Evolutionary conservation across 2,888 invertebrate genomes (phyloP), one percentile per base, ranked within the genome.

Genomic region (Troilus luridus): DNA sequence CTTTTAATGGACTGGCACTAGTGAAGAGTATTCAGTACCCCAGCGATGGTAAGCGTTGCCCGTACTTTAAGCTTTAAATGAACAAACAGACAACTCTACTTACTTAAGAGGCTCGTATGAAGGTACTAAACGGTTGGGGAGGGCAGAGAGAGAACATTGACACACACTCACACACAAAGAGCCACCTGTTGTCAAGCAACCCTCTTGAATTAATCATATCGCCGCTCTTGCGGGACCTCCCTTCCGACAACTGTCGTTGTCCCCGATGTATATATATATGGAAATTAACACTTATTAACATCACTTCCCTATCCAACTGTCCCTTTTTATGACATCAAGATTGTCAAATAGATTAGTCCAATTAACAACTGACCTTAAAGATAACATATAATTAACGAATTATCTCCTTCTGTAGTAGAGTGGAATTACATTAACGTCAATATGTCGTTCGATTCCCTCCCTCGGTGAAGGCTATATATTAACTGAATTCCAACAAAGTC

Each of bases 261-360:
- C 59, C n/a, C 24, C 6, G 60, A 64, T 88, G 5, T 88, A 41
- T 81, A 88, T 88, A n/a, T 41, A 41, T 41, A 41, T 41, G 88
- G 88, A 88, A 88, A 88, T 88, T 88, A 88, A 88, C 88, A 62
- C 62, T 21, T 88, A 88, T 88, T 88, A 88, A 14, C 59, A 12
- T 14, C 14, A 59, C 0, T 12, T 59, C 59, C 12, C 67, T 14
- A 9, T n/a, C 8, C 11, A 10, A 24, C 67, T 41, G 3, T 27
- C 72, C 2, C 27, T 77, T 77, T 41, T 17, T 41, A 41, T 17
- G 27, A 0, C 5, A 41, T 41, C 41, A 41, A 14, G 17, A 27
- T 77, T 19, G 17, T 19, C 72, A 27, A 27, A 72, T 72, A 77
- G 72, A 41, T 41, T 77, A 41, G 41, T 77, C 27, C 41, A 27